Evolutionary conservation across 2,113 vertebrate genomes (phyloP).

Genomic region (Pseudorectes ferrugineus): DNA sequence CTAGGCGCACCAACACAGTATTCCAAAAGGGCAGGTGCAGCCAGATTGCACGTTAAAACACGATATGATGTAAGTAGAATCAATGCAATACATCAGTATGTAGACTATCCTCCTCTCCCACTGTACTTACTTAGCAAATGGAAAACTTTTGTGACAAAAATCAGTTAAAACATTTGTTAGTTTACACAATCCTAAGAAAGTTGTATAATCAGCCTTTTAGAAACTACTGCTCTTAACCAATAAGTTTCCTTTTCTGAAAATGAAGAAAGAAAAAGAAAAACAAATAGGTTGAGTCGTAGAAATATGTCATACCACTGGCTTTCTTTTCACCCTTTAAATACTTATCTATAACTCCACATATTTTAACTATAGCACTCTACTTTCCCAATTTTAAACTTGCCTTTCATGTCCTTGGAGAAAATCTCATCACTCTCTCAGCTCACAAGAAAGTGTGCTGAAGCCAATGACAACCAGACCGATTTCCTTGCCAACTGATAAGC

Average conservation of each 20-base stretch:
- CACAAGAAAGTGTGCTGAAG: background rate
- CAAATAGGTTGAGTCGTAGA: background rate
- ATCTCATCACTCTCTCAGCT: background rate
- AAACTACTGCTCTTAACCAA: background rate
- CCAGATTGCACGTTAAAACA: background rate
- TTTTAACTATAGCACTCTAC: background rate
- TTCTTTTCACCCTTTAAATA: background rate
- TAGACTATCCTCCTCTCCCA: background rate
- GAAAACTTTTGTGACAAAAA: background rate
- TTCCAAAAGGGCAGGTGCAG: background rate
- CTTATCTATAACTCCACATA: background rate
- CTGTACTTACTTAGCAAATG: background rate
- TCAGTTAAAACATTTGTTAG: background rate
- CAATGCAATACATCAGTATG: background rate
- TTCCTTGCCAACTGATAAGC: background rate
- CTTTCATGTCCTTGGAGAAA: background rate
- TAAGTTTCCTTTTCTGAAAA: background rate
- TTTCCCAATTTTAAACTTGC: background rate
- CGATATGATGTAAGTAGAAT: background rate
- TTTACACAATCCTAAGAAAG: background rate
- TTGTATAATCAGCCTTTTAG: background rate
- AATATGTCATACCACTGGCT: background rate
- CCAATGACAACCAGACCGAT: background rate
- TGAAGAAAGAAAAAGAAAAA: background rate
- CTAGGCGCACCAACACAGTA: background rate